Base-by-base conservation (phyloP, 2,113 vertebrate species). In the Bombycilla garrulus region DNA sequence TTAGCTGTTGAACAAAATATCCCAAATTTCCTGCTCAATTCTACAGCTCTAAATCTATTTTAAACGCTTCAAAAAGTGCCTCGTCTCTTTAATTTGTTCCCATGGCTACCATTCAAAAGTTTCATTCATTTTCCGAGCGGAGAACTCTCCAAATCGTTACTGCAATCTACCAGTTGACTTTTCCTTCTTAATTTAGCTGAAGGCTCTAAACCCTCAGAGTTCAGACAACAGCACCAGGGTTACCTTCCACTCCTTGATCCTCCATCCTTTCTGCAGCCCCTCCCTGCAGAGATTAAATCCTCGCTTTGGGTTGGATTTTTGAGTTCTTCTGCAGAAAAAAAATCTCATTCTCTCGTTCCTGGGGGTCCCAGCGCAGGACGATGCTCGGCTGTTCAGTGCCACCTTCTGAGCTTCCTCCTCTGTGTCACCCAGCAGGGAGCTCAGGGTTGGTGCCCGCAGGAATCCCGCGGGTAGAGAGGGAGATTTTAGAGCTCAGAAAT, bases 51-150 rank as follows among this genome's bases (percentile, higher is more conserved):
- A 54, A 86, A 73, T 92, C 80, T 92, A 70, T 93, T 93, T 92
- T 58, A 90, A 90, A 83, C 19, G 36, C 64, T 70, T 90, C 76
- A 62, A 51, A 38, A 95, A 95, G 72, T 21, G 64, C 76, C 67
- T 90, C 79, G 73, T 81, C 80, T 86, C 78, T 81, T 95, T 95
- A 92, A 92, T 94, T 97, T 81, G 82, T 95, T 93, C 94, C 96
- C 94, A 97, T 96, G 92, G 88, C 90, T 86, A 94, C 95, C 79
- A 92, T 92, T 93, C 79, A 95, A 76, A 93, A 96, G 58, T 95
- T 95, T 88, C 76, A 82, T 92, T 97, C 82, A 47, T 93, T 92
- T 94, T 66, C 24, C 4, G 62, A 90, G 67, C 4, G 11, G 44
- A 19, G 80, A 40, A 65, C 77, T 74, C 72, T 78, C 88, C 82